Conservation (phyloP, 2,888 invertebrate species). For the Calliphora vomitoria region DNA sequence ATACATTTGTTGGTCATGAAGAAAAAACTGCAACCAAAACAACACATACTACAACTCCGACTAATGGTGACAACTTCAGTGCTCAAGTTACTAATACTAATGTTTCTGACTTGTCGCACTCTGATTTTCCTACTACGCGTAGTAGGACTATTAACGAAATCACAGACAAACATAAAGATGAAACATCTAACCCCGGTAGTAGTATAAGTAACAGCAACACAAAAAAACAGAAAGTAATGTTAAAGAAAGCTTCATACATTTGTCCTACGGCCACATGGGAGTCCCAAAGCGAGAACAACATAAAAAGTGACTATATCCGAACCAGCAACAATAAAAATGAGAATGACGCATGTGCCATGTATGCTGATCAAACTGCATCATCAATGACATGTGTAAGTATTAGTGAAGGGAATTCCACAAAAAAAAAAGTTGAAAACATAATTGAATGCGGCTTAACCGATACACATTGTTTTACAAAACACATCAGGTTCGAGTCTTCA, state of each 20-base stretch:
- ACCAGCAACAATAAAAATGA: background rate
- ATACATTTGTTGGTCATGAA: too few relatives aligned
- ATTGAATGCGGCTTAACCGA: too few relatives aligned
- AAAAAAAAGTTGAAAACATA: background rate
- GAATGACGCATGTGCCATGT: conserved; percentile 78
- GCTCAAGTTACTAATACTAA: background rate
- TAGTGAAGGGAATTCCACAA: conserved; percentile 48
- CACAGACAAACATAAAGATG: too few relatives aligned
- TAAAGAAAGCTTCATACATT: conserved; percentile 81
- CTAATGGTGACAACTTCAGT: too few relatives aligned
- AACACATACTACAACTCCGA: too few relatives aligned
- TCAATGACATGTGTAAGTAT: conserved; percentile 74
- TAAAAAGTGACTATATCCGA: too few relatives aligned
- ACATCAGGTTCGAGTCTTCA: too few relatives aligned
- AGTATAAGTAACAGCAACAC: conserved; percentile 58
- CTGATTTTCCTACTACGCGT: conserved; percentile 30
- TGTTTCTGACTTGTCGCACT: conserved; percentile 31
- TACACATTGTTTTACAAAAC: too few relatives aligned
- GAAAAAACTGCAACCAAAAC: too few relatives aligned
- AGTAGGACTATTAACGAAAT: too few relatives aligned
- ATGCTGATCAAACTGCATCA: conserved; percentile 77
- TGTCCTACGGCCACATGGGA: conserved; percentile 78
- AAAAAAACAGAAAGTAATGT: conserved; percentile 79
- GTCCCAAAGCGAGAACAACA: conserved; percentile 23
- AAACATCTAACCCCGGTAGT: too few relatives aligned